phyloP scores from a whole-genome alignment of 2,888 invertebrate species.

The Pteria penguin region DNA sequence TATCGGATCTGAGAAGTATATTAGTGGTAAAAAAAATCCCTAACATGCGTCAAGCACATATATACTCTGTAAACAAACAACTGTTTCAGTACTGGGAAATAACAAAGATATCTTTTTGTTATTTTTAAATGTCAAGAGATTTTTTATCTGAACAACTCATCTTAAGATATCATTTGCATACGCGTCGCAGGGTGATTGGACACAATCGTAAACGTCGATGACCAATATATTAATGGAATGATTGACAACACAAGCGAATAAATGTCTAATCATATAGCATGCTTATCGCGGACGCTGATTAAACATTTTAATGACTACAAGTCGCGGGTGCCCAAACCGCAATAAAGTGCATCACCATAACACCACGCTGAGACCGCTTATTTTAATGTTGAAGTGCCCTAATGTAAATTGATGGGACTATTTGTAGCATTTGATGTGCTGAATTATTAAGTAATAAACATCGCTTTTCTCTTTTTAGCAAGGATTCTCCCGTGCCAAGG shows the following conservation, averaged over 20 bases:
- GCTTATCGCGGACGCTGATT: neutral
- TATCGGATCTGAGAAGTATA: too few relatives aligned
- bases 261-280: neutral
- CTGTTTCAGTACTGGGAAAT: too few relatives aligned
- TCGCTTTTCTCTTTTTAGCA: neutral
- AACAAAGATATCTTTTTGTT: too few relatives aligned
- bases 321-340: neutral
- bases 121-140: too few relatives aligned
- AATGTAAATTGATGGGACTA: neutral
- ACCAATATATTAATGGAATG: neutral
- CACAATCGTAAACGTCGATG: neutral
- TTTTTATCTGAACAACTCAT: too few relatives aligned
- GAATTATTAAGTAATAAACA: conserved; percentile 8
- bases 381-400: neutral
- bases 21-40: too few relatives aligned
- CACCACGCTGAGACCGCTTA: neutral
- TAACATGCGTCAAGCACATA: too few relatives aligned
- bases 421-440: neutral
- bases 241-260: neutral
- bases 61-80: too few relatives aligned
- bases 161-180: neutral
- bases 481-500: neutral
- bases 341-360: neutral
- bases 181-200: neutral
- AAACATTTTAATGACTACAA: neutral